Percentiles rank a stretch among this genome's conserved stretches.
Conservation (phyloP, 2,888 invertebrate species). For the Parnassius glacialis region DNA sequence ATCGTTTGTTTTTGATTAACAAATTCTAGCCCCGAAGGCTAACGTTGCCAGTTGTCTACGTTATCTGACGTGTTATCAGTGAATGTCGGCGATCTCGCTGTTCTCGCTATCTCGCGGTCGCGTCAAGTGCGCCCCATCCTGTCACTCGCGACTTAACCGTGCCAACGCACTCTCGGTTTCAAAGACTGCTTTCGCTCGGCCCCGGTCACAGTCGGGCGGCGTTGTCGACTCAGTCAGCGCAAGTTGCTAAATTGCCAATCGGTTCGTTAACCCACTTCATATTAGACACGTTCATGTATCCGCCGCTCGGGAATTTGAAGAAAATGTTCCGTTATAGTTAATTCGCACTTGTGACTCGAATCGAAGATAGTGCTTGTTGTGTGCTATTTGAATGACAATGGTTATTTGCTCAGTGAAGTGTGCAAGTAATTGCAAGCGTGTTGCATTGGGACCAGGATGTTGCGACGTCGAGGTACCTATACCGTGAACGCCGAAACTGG, state of each 20-base stretch:
- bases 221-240: conserved; percentile 55
- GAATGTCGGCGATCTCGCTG: conserved; percentile 66
- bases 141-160: conserved; percentile 69
- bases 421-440: conserved; percentile 24
- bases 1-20: conserved; percentile 37
- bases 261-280: conserved; percentile 68
- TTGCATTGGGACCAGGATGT: conserved; percentile 48
- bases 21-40: conserved; percentile 24
- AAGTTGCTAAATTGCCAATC: conserved; percentile 69
- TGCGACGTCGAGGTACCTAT: conserved; percentile 70
- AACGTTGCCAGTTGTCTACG: conserved; percentile 35
- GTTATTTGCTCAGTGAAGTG: conserved; percentile 36
- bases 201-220: conserved; percentile 54
- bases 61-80: conserved; percentile 69
- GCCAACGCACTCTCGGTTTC: conserved; percentile 72
- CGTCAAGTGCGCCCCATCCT: conserved; percentile 55
- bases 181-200: conserved; percentile 67
- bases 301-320: conserved; percentile 52
- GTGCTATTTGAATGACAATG: conserved; percentile 30
- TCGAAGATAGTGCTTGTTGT: conserved; percentile 9
- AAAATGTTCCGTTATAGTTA: conserved; percentile 39
- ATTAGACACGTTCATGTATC: conserved; percentile 46
- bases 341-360: neutral
- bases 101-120: conserved; percentile 70
- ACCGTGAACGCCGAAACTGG: conserved; percentile 66